A percentile compares a stretch with the other conserved stretches of the same genome.
These are phyloP conservation scores for Synodontis membranacea DNA, from an alignment of 2,113 vertebrate genomes.

Conservation along the genomic window DNA sequence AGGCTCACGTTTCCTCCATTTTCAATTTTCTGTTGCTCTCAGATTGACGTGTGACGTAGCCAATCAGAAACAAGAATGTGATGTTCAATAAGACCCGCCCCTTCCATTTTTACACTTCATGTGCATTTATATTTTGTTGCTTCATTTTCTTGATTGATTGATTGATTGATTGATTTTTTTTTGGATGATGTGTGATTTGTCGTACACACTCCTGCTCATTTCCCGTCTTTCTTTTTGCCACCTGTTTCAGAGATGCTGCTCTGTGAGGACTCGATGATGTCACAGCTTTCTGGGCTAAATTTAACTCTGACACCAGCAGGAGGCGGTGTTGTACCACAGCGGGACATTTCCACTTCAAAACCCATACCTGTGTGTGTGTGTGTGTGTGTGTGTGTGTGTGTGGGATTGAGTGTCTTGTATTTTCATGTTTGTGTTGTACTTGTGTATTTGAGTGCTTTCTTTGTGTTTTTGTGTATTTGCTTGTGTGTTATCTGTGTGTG, in stretches of 20 bases:
- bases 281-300: slow-evolving; percentile 34
- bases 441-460: background rate
- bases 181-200: background rate
- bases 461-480: background rate
- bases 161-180: background rate
- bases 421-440: too few relatives aligned
- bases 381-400: background rate
- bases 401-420: too few relatives aligned
- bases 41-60: background rate
- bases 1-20: background rate
- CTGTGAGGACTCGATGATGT: slow-evolving; percentile 35
- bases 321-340: slow-evolving; percentile 40
- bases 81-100: background rate
- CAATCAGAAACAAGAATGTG: background rate
- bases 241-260: slow-evolving; percentile 5
- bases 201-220: background rate
- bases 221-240: slow-evolving; percentile 9
- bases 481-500: background rate
- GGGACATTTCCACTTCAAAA: slow-evolving; percentile 9
- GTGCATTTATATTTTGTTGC: background rate
- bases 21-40: background rate
- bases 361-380: background rate
- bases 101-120: background rate
- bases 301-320: slow-evolving; percentile 47
- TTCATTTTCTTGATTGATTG: background rate